Percentiles rank a stretch among this genome's conserved stretches.
phyloP scores from a whole-genome alignment of 2,797 vertebrate species.

The Oophaga sylvatica region DNA sequence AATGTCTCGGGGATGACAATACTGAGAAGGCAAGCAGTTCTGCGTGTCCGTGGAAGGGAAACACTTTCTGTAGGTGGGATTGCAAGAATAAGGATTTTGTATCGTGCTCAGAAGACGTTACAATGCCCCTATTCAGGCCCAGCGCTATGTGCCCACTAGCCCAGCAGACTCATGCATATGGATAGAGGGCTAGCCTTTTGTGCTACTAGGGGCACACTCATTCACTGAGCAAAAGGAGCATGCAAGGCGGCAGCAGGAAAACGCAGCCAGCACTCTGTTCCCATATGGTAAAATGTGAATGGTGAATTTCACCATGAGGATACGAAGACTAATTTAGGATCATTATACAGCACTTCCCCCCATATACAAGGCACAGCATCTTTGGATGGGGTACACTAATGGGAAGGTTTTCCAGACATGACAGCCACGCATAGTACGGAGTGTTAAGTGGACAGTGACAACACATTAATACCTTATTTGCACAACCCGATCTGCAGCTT shows the following conservation, averaged over 20 bases:
- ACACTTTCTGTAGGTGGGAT: conserved; percentile 43
- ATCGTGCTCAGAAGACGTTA: neutral
- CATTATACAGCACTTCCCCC: neutral
- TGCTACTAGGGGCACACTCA: neutral
- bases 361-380: neutral
- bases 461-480: conserved; percentile 14
- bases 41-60: conserved; percentile 1
- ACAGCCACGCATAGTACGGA: neutral
- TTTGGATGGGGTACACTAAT: neutral
- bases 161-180: conserved; percentile 30
- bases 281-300: neutral
- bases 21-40: neutral
- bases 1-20: conserved; percentile 6
- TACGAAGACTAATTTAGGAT: neutral
- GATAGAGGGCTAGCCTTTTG: conserved; percentile 24
- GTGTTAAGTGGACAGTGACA: neutral
- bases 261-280: neutral
- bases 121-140: conserved; percentile 47
- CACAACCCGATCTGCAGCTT: neutral
- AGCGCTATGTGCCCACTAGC: conserved; percentile 44
- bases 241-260: neutral
- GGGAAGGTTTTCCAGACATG: neutral
- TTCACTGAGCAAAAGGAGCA: neutral
- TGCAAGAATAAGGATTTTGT: conserved; percentile 47
- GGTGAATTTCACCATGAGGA: neutral